These are phyloP conservation scores for Egretta garzetta DNA, from an alignment of 2,113 vertebrate species.

Conservation along the genomic window DNA sequence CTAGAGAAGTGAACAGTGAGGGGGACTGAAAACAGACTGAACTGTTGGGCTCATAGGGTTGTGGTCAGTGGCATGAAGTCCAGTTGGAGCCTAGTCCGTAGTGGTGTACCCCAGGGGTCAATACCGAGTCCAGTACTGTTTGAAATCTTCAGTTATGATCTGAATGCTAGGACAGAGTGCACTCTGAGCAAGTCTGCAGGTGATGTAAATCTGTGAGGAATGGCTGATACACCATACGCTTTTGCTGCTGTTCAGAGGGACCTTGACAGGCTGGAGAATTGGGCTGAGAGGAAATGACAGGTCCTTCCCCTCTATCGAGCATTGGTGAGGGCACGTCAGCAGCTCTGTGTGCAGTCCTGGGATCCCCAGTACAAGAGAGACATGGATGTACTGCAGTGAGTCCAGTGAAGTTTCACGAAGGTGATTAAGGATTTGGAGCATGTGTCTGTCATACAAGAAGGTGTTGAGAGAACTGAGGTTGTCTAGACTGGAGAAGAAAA, in stretches of 20 bases:
- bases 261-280: neutral
- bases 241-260: neutral
- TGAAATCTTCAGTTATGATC: neutral
- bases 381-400: neutral
- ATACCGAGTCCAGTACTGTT: neutral
- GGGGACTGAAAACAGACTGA: neutral
- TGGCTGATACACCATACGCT: neutral
- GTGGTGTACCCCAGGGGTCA: neutral
- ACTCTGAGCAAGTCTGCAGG: neutral
- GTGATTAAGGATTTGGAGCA: neutral
- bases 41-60: neutral
- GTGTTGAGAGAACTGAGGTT: neutral
- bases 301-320: neutral
- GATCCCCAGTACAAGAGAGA: neutral
- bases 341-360: neutral
- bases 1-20: neutral
- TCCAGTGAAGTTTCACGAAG: neutral
- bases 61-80: neutral
- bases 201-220: neutral
- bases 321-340: rapidly evolving
- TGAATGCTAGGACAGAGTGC: neutral
- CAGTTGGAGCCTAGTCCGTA: neutral
- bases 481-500: neutral
- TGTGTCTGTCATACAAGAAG: neutral
- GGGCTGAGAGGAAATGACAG: neutral